Evolutionary conservation across 2,888 invertebrate species (phyloP).

Genomic region (Sipha maydis): DNA sequence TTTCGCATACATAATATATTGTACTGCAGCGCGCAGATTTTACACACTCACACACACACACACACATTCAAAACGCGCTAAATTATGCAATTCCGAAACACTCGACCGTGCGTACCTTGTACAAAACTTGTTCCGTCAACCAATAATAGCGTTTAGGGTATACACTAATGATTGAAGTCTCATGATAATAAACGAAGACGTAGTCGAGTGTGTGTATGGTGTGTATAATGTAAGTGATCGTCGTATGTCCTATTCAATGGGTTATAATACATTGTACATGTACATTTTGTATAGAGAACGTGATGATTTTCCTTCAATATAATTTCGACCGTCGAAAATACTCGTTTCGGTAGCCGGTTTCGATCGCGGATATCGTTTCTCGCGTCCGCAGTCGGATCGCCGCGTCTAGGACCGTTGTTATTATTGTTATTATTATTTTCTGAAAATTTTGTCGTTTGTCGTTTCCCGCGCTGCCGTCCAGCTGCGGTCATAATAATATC

Average conservation of each 20-base stretch:
- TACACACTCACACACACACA: neutral
- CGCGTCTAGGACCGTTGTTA: too few relatives aligned
- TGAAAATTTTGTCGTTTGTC: too few relatives aligned
- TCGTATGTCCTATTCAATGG: neutral
- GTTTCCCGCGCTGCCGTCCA: too few relatives aligned
- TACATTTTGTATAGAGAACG: too few relatives aligned
- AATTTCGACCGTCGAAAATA: too few relatives aligned
- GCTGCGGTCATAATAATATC: too few relatives aligned
- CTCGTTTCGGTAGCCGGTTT: too few relatives aligned
- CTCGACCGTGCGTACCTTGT: neutral
- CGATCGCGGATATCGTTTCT: neutral
- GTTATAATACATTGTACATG: too few relatives aligned
- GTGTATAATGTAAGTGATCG: neutral
- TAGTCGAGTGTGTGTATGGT: neutral
- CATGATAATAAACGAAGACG: neutral
- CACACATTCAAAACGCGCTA: neutral
- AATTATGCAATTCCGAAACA: constrained; percentile 9
- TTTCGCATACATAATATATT: constrained; percentile 25
- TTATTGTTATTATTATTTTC: too few relatives aligned
- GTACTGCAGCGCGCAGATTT: neutral
- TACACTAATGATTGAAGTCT: neutral
- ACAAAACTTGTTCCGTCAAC: constrained; percentile 12
- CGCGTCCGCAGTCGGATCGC: neutral
- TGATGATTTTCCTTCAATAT: too few relatives aligned
- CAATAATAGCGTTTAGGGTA: too few relatives aligned